A percentile compares a stretch with the other conserved stretches of the same genome.
These are phyloP conservation scores for Lacanobia wlatinum DNA, from an alignment of 2,888 invertebrate genomes.

Conservation along the genomic window DNA sequence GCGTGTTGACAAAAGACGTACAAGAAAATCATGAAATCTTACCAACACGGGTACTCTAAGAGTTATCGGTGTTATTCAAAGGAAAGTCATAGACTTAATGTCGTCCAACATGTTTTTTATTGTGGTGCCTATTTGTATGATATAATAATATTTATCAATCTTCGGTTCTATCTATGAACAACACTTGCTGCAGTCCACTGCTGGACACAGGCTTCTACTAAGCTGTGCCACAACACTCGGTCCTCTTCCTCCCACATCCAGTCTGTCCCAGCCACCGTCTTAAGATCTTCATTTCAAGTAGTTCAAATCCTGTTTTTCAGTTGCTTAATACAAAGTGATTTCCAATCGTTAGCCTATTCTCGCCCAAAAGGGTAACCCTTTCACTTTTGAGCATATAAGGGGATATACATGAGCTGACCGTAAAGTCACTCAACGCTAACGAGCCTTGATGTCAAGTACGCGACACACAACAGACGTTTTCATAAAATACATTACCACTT, in stretches of 20 bases:
- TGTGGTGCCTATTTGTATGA: neutral
- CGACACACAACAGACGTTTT: slow-evolving; percentile 63
- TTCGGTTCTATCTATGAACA: neutral
- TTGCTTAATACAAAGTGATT: slow-evolving; percentile 30
- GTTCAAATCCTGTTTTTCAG: slow-evolving; percentile 1
- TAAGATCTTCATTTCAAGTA: neutral
- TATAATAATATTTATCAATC: neutral
- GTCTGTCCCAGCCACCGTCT: neutral
- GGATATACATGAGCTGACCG: slow-evolving; percentile 59
- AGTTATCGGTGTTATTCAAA: slow-evolving; percentile 15
- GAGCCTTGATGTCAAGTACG: slow-evolving; percentile 65
- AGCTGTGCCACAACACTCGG: neutral
- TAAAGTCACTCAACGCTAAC: slow-evolving; percentile 68
- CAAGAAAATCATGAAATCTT: slow-evolving; percentile 33
- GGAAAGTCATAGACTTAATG: slow-evolving; percentile 2
- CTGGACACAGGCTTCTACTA: neutral
- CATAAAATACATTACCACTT: slow-evolving; percentile 64
- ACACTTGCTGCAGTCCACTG: neutral
- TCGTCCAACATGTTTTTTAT: neutral
- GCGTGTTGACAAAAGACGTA: slow-evolving; percentile 49
- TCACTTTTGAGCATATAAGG: slow-evolving; percentile 53
- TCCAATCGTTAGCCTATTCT: slow-evolving; percentile 31
- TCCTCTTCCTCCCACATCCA: neutral
- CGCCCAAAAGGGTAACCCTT: slow-evolving; percentile 42
- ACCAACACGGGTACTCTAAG: slow-evolving; percentile 1